A percentile compares a stretch with the other conserved stretches of the same genome.
Conservation (phyloP, 2,113 vertebrate species). For the Bufo gargarizans region DNA sequence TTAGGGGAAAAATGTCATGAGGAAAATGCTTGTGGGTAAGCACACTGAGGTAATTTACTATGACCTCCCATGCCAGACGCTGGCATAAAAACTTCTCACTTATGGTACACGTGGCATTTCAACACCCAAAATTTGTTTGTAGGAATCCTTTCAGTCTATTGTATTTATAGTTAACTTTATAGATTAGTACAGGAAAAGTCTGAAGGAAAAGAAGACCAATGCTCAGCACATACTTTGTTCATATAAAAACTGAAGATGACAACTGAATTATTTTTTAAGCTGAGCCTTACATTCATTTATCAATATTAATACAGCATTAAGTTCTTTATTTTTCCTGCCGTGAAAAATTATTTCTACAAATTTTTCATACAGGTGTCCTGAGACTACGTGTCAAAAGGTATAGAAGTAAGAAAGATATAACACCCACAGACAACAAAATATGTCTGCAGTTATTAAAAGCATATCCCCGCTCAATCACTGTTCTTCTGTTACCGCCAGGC, state of each 20-base stretch:
- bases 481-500: constrained; percentile 70
- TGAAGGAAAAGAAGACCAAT: background rate
- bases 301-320: constrained; percentile 15
- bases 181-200: constrained; percentile 7
- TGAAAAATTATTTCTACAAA: constrained; percentile 64
- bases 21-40: too few relatives aligned
- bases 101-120: too few relatives aligned
- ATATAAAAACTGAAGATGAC: constrained; percentile 11
- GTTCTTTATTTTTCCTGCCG: constrained; percentile 67
- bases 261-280: constrained; percentile 37
- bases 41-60: too few relatives aligned
- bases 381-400: constrained; percentile 70
- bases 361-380: constrained; percentile 74
- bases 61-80: too few relatives aligned
- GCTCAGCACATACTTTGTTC: background rate
- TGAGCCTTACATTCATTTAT: constrained; percentile 34
- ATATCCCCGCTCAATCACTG: constrained; percentile 69
- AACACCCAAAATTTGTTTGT: too few relatives aligned
- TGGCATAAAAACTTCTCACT: too few relatives aligned
- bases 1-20: too few relatives aligned
- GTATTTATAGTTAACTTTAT: background rate
- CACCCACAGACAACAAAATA: constrained; percentile 77
- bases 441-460: constrained; percentile 69
- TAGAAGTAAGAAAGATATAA: constrained; percentile 66
- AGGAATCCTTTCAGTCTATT: background rate